Base-by-base conservation (phyloP, 1,140 invertebrate species). In the Protaetia brevitarsis region DNA sequence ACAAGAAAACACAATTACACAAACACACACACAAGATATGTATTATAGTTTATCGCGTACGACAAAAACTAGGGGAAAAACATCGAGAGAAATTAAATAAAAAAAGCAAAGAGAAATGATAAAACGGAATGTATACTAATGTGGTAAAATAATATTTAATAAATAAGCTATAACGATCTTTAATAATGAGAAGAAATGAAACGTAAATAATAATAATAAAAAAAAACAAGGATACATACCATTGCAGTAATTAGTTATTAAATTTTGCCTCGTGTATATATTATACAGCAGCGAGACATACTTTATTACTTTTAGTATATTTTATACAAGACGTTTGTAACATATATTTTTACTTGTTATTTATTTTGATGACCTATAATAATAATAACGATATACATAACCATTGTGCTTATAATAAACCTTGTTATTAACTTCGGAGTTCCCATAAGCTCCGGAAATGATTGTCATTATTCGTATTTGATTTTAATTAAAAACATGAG, bases 391-490 rank as follows among this genome's bases (percentile, higher is more conserved):
- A 45, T 45, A 45, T 45, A 45, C 41, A 75, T 72, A 58, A 58
- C 56, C 28, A 58, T 45, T 69, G 68, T 72, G 72, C 73, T 73
- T 73, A 72, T 68, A n/a, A n/a, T n/a, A 45, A 45, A 72, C 65
- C 60, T 72, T 74, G 75, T 76, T 76, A 74, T 76, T 71, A 68
- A 76, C 68, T 70, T 59, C 67, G 69, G 71, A 72, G 71, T 72
- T 67, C 67, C 36, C 68, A 61, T 69, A 72, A 59, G 67, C 73
- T 74, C 74, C 71, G 74, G 74, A 69, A 76, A 77, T 76, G 75
- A 77, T 77, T 77, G 75, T 77, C 74, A 76, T 76, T 75, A 77
- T 69, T 72, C 74, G 73, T 77, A 77, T 72, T 71, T 74, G 72
- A 76, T 73, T 68, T 77, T 76, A 76, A 74, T 73, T 13, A 45